phyloP scores from a whole-genome alignment of 2,888 invertebrate species.

The Strigamia maritima region DNA sequence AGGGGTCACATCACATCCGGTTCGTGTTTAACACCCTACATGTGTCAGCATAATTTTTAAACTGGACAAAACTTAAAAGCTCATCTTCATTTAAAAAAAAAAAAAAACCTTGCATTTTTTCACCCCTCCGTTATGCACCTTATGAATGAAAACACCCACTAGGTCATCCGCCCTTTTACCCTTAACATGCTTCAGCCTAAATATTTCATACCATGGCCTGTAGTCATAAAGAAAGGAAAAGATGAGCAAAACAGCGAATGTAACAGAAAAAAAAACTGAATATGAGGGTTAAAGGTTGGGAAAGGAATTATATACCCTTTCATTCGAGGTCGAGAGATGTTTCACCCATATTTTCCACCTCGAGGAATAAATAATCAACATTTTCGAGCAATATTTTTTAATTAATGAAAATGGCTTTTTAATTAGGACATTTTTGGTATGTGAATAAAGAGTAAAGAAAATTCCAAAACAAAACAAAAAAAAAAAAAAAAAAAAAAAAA shows the following conservation, averaged over 20 bases:
- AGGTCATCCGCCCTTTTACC: not conserved
- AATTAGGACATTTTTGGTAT: not conserved
- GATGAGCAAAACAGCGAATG: not conserved
- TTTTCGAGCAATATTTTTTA: not conserved
- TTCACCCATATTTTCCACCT: not conserved
- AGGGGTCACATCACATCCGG: slow-evolving; percentile 16
- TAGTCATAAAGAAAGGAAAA: not conserved
- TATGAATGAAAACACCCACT: not conserved
- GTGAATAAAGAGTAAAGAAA: not conserved
- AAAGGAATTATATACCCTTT: not conserved
- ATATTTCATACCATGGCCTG: not conserved
- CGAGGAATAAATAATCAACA: not conserved
- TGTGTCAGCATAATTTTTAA: slow-evolving; percentile 1
- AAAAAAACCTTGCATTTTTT: not conserved
- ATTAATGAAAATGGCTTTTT: slow-evolving; percentile 2
- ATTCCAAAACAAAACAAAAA: not conserved
- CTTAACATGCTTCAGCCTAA: not conserved
- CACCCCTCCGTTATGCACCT: not conserved
- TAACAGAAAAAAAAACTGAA: not conserved
- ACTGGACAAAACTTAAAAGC: not conserved
- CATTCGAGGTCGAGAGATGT: slow-evolving; percentile 12
- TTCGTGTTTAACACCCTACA: not conserved
- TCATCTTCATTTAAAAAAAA: not conserved
- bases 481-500: not conserved
- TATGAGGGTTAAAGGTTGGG: not conserved